Conservation (phyloP, 2,888 invertebrate genomes). For the Prenolepis imparis region DNA sequence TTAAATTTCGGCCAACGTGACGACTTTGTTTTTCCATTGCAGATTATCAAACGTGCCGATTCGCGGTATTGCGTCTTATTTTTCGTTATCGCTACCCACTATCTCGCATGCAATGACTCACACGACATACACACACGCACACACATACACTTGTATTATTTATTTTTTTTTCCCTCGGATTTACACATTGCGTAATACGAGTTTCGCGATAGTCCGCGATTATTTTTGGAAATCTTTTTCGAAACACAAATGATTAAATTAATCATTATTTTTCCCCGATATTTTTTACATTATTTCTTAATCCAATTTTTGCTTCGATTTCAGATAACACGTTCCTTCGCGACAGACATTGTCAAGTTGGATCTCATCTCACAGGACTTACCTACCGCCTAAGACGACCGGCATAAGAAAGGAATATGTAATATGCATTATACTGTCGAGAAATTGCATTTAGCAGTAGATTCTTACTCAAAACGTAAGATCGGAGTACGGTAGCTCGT, state of each 20-base stretch:
- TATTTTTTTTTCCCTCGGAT: not conserved
- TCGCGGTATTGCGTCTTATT: slow-evolving; percentile 33
- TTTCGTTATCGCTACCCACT: slow-evolving; percentile 6
- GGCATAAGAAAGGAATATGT: slow-evolving; percentile 30
- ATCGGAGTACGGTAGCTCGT: slow-evolving; percentile 52
- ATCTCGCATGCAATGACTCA: slow-evolving; percentile 24
- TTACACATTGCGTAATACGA: slow-evolving; percentile 2
- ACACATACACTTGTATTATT: not conserved
- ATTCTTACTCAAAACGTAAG: slow-evolving; percentile 53
- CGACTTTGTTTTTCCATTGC: not conserved
- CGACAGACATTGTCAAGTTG: slow-evolving; percentile 37
- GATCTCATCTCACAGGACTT: slow-evolving; percentile 45
- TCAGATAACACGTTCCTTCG: slow-evolving; percentile 48
- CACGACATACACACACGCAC: not conserved
- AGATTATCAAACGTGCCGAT: not conserved
- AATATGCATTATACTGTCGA: slow-evolving; percentile 31
- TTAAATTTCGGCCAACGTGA: not conserved
- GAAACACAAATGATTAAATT: not conserved
- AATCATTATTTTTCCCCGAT: not conserved
- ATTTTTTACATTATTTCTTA: not conserved
- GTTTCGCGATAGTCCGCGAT: not conserved
- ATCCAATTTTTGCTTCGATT: slow-evolving; percentile 41
- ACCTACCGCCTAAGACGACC: slow-evolving; percentile 30
- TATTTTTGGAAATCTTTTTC: not conserved
- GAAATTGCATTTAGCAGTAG: slow-evolving; percentile 69